Conservation (phyloP, 2,797 vertebrate genomes). For the Apogon hyalosoma region DNA sequence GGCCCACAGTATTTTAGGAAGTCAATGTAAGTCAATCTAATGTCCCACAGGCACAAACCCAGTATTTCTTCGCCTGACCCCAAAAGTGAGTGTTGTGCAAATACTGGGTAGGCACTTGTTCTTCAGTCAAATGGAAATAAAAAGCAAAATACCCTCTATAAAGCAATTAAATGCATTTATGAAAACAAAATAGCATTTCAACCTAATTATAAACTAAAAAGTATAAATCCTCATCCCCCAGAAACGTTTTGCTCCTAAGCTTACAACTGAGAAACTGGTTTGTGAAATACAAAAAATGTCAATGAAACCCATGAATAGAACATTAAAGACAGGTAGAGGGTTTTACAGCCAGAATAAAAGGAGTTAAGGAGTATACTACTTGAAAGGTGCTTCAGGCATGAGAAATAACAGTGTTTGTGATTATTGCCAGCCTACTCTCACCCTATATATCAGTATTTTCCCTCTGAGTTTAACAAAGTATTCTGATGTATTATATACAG, state of each 20-base stretch:
- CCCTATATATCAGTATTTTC: constrained; percentile 2
- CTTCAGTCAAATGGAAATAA: too few species aligned
- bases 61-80: too few species aligned
- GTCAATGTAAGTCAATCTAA: too few species aligned
- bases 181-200: neutral
- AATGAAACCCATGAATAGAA: constrained; percentile 22
- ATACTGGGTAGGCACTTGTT: too few species aligned
- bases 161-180: too few species aligned
- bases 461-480: too few species aligned
- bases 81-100: too few species aligned
- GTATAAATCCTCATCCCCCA: neutral
- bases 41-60: too few species aligned
- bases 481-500: too few species aligned
- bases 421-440: neutral
- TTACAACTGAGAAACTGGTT: constrained; percentile 38
- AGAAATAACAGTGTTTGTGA: neutral
- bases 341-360: constrained; percentile 30
- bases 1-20: too few species aligned
- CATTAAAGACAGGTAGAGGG: constrained; percentile 36
- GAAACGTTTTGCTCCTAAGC: neutral
- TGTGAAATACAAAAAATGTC: constrained; percentile 8
- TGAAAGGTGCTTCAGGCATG: constrained; percentile 22
- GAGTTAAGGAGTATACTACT: constrained; percentile 10
- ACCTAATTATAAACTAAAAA: too few species aligned
- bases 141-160: too few species aligned